Evolutionary conservation across 2,888 invertebrate genomes (phyloP).

Genomic region (Thymelicus lineola): DNA sequence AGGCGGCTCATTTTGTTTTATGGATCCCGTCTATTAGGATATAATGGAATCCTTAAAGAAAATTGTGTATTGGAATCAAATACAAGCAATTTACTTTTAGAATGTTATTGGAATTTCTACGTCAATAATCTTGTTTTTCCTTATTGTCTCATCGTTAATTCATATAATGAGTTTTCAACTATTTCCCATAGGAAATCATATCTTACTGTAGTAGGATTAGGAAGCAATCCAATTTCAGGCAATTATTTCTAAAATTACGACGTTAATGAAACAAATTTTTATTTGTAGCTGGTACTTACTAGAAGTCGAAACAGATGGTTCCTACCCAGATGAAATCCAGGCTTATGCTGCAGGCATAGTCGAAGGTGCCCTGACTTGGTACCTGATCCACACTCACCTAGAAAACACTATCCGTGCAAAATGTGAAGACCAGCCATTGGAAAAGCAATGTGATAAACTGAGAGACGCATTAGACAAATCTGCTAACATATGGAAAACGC

Average conservation of each 20-base stretch:
- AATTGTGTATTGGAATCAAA: too few species aligned
- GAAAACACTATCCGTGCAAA: constrained; percentile 86
- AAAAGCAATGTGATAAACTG: constrained; percentile 87
- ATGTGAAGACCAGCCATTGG: constrained; percentile 76
- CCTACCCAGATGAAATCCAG: constrained; percentile 91
- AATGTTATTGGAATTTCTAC: too few species aligned
- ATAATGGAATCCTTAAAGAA: too few species aligned
- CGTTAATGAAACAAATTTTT: constrained; percentile 4
- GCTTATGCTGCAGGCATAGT: constrained; percentile 94
- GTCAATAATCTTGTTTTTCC: too few species aligned
- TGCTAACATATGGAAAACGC: constrained; percentile 85
- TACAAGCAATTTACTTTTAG: too few species aligned
- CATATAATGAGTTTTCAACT: not conserved
- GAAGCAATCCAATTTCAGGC: constrained; percentile 1
- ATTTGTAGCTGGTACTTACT: constrained; percentile 91
- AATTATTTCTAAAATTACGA: not conserved
- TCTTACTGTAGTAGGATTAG: too few species aligned
- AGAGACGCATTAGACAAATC: constrained; percentile 88
- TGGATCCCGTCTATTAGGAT: too few species aligned
- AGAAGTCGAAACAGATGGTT: constrained; percentile 91
- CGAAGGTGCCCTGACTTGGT: constrained; percentile 93
- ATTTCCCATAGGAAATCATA: not conserved
- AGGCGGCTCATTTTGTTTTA: too few species aligned
- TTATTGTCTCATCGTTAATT: too few species aligned
- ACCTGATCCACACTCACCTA: constrained; percentile 92